Evolutionary conservation across 2,797 vertebrate species (phyloP), one percentile per base, ranked within the genome.

Genomic region (Hydrophis major): DNA sequence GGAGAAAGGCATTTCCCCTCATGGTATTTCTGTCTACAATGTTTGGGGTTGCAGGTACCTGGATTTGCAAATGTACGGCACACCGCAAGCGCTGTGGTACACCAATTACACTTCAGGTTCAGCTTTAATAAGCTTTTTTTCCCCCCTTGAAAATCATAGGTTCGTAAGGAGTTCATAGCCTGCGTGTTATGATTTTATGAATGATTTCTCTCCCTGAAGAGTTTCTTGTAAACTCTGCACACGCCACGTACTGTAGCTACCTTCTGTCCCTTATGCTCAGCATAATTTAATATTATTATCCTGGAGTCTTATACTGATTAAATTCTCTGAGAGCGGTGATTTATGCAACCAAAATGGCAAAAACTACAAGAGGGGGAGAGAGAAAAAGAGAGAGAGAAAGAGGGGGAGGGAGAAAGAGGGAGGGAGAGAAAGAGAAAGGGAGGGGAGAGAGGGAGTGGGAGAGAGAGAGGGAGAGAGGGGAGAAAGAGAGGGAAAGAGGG

Each of bases 1-100:
- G 94, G 74, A 57, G 3, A 8, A 32, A 86, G 57, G n/a, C 57
- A 59, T 37, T 50, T 22, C 47, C 59, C 74, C 93, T 28, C 50
- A 0, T 66, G 89, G 7, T 20, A 4, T 13, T 89, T 63, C 61
- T 92, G 1, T 12, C 60, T 63, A 66, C 18, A 0, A 3, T 63
- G 28, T 69, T 90, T 89, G 91, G 87, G 90, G 6, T 56, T 78
- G 66, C 12, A 14, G 83, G 10, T 63, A 27, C 57, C 10, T 16
- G 14, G 10, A 94, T 94, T 91, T 91, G 61, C 66, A 78, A 78
- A 78, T 78, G 32, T 78, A 7, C 3, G 1, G 7, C 32, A 20
- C 32, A 22, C 7, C 94, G 53, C 66, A 69, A 27, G 1, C 87
- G 94, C 83, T 92, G 69, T 32, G 90, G 88, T 66, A 60, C 7